Percentiles rank a stretch among this genome's conserved stretches.
These are phyloP conservation scores for Micrasema minimum DNA, from an alignment of 1,140 invertebrate genomes.

Conservation along the genomic window DNA sequence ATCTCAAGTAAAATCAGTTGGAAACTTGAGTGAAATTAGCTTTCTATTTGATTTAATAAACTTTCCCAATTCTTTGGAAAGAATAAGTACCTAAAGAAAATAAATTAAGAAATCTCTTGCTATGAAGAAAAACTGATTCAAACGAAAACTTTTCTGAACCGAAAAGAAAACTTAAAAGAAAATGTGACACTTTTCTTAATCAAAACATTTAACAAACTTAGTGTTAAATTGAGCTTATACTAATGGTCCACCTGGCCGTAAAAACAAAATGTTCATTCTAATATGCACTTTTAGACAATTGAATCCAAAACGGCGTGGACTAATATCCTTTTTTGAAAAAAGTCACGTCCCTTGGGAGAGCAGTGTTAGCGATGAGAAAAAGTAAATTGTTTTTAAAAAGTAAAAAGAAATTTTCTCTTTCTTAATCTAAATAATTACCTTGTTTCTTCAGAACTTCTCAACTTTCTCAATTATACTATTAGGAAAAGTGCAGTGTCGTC, in stretches of 20 bases:
- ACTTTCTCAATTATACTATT: conserved; percentile 9
- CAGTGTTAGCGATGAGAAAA: neutral
- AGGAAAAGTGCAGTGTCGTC: neutral
- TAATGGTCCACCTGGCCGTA: conserved; percentile 15
- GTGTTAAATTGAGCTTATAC: conserved; percentile 15
- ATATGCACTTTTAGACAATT: conserved; percentile 36
- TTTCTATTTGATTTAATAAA: too few species aligned
- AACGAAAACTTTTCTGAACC: neutral
- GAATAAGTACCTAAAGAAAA: too few species aligned
- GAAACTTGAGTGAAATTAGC: too few species aligned
- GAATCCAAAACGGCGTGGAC: conserved; percentile 25
- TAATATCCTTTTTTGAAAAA: conserved; percentile 10
- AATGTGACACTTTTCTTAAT: neutral
- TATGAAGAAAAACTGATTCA: too few species aligned
- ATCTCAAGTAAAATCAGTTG: too few species aligned
- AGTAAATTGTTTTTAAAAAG: conserved; percentile 34
- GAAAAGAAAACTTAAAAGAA: too few species aligned
- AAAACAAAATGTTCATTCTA: conserved; percentile 33
- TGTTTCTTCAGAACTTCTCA: conserved; percentile 27
- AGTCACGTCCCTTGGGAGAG: conserved; percentile 22
- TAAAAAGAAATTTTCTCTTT: conserved; percentile 28
- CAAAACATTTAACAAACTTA: neutral
- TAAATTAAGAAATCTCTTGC: too few species aligned
- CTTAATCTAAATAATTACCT: conserved; percentile 35
- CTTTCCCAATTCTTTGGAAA: too few species aligned